Conservation (phyloP, 2,797 vertebrate genomes). For the Intellagama lesueurii region DNA sequence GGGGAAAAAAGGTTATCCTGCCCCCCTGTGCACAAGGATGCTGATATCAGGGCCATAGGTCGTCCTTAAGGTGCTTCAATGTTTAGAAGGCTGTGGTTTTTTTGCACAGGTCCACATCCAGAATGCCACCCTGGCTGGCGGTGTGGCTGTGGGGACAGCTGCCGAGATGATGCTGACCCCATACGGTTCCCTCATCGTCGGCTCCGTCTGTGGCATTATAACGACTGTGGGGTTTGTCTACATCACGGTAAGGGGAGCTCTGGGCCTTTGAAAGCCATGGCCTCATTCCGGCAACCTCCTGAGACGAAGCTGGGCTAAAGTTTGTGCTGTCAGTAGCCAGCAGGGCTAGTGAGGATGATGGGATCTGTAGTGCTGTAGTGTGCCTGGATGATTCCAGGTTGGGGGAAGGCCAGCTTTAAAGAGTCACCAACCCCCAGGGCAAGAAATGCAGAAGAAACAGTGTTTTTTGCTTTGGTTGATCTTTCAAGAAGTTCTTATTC, state of each 20-base stretch:
- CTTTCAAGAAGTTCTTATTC: background rate
- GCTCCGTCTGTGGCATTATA: constrained; percentile 88
- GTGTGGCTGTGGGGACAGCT: constrained; percentile 92
- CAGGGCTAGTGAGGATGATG: background rate
- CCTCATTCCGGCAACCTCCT: no score
- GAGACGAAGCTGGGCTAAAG: background rate
- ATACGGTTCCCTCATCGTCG: constrained; percentile 91
- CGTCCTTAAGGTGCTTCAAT: background rate
- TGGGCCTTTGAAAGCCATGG: no score
- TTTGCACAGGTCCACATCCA: constrained; percentile 92
- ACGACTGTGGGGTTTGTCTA: constrained; percentile 90
- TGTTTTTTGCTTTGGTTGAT: background rate
- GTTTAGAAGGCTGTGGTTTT: background rate
- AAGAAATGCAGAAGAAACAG: background rate
- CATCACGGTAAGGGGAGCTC: constrained; percentile 84
- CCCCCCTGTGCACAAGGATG: no score
- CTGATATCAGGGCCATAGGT: no score
- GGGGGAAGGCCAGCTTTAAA: background rate
- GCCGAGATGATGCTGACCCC: constrained; percentile 94
- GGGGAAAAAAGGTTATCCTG: background rate
- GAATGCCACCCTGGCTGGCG: constrained; percentile 92
- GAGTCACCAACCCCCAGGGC: no score
- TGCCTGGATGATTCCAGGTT: background rate
- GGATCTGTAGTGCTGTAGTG: background rate
- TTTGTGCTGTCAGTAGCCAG: background rate